These are phyloP conservation scores for Penelope pileata DNA, from an alignment of 2,113 vertebrate species.

Conservation along the genomic window DNA sequence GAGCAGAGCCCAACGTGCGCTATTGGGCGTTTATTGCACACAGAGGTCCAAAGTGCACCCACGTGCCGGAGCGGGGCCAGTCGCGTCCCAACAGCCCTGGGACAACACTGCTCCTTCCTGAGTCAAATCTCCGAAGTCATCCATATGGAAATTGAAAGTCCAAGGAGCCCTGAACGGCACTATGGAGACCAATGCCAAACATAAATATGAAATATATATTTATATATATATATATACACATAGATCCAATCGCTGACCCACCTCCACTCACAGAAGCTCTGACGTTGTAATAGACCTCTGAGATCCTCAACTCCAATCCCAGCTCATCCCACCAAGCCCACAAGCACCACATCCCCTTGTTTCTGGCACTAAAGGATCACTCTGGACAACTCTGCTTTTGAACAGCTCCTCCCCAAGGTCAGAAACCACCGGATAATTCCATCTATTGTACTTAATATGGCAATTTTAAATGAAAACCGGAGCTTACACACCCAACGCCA, in stretches of 20 bases:
- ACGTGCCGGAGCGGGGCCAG: accelerated
- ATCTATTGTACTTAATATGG: conserved; percentile 30
- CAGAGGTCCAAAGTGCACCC: background rate
- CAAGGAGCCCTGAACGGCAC: accelerated
- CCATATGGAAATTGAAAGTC: background rate
- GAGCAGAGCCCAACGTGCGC: background rate
- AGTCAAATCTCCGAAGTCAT: background rate
- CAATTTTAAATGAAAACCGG: background rate
- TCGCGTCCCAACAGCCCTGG: background rate
- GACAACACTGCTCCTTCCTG: background rate
- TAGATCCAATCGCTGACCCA: no score
- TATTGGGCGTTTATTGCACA: background rate
- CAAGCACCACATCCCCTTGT: no score
- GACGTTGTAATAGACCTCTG: no score
- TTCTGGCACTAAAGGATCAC: background rate
- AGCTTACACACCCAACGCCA: background rate
- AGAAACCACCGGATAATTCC: background rate
- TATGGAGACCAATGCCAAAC: background rate
- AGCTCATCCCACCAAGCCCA: no score
- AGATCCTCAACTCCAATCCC: no score
- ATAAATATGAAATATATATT: background rate
- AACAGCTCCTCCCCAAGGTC: conserved; percentile 14
- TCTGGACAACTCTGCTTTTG: background rate
- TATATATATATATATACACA: no score
- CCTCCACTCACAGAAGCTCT: no score